Percentiles rank a stretch among this genome's conserved stretches.
Evolutionary conservation across 1,140 invertebrate species (phyloP).

Genomic region (Heliconius himera): DNA sequence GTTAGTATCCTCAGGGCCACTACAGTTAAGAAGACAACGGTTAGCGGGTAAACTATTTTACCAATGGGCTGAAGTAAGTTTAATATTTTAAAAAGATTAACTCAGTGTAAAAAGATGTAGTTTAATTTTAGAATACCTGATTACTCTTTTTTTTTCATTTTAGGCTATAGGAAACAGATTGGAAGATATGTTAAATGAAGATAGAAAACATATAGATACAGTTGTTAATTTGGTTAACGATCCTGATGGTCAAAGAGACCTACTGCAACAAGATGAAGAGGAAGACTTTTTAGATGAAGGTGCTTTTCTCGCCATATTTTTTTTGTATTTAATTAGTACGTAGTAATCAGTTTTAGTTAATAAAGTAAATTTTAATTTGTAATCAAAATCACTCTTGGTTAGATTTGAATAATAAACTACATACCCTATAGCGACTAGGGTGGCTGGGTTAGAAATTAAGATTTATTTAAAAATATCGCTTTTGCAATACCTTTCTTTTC

Average conservation of each 20-base stretch:
- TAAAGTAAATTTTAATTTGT: no score
- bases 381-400: no score
- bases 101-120: background rate
- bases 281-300: constrained; percentile 99
- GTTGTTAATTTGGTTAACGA: constrained; percentile 88
- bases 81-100: background rate
- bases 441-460: no score
- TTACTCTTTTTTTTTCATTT: constrained; percentile 15
- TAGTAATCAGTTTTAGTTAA: no score
- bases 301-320: constrained; percentile 53
- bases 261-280: constrained; percentile 96
- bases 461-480: no score
- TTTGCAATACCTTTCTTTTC: no score
- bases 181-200: constrained; percentile 90
- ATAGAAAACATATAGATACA: constrained; percentile 87
- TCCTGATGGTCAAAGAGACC: constrained; percentile 91
- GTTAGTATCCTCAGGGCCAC: constrained; percentile 69
- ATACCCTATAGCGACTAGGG: no score
- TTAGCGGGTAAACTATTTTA: constrained; percentile 98
- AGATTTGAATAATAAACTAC: no score
- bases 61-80: constrained; percentile 95
- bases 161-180: constrained; percentile 89
- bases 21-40: constrained; percentile 84
- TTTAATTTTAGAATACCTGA: background rate
- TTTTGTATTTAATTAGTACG: no score